Evolutionary conservation across 2,888 invertebrate species (phyloP).

Genomic region (Acrobasis repandana): DNA sequence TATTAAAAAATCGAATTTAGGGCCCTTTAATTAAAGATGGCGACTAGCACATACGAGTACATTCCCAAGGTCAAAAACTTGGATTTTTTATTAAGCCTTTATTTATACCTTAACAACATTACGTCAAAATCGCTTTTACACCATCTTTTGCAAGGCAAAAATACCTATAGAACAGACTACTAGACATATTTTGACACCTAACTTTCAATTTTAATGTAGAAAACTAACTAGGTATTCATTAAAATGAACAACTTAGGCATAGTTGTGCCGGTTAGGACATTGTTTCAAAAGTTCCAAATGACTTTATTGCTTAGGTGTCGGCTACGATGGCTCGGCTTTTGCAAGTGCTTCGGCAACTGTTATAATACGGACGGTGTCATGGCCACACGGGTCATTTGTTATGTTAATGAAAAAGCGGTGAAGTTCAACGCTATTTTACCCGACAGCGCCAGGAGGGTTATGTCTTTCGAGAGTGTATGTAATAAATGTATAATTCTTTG

Average conservation of each 20-base stretch:
- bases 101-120: too few relatives aligned
- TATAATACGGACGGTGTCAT: neutral
- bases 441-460: too few relatives aligned
- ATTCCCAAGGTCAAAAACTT: too few relatives aligned
- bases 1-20: too few relatives aligned
- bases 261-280: neutral
- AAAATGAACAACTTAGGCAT: neutral
- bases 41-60: too few relatives aligned
- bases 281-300: neutral
- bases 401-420: neutral
- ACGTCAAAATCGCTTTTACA: too few relatives aligned
- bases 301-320: neutral
- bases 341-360: neutral
- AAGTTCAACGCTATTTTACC: neutral
- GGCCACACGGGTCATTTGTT: neutral
- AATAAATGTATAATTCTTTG: slow-evolving; percentile 5
- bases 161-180: too few relatives aligned
- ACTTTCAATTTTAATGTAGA: neutral
- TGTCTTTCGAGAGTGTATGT: too few relatives aligned
- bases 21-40: too few relatives aligned
- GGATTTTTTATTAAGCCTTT: too few relatives aligned
- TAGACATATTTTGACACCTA: too few relatives aligned
- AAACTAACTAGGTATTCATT: neutral
- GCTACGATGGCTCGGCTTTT: neutral
- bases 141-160: too few relatives aligned